These are phyloP conservation scores for Parus major DNA, from an alignment of 2,113 vertebrate genomes.

Conservation along the genomic window DNA sequence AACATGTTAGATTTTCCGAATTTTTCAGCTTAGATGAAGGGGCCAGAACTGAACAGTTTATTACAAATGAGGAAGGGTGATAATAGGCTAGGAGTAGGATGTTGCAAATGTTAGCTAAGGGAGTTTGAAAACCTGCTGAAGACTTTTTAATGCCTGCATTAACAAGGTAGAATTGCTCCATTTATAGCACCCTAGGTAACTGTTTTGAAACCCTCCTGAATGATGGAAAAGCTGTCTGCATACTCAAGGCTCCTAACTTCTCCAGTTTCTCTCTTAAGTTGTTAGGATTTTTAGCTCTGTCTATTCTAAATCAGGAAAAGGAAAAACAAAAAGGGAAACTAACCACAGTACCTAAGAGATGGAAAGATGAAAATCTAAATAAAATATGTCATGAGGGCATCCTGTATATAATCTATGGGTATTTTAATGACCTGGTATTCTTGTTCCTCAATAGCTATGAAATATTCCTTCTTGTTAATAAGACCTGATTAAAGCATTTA, in stretches of 20 bases:
- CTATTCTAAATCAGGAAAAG: neutral
- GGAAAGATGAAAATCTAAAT: neutral
- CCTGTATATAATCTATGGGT: accelerated
- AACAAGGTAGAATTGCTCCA: neutral
- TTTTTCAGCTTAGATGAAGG: neutral
- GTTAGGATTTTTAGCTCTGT: neutral
- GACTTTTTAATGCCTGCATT: neutral
- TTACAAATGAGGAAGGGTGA: neutral
- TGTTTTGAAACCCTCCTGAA: neutral
- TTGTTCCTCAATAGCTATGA: neutral
- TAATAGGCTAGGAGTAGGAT: neutral
- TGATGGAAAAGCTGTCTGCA: neutral
- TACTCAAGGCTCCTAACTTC: neutral
- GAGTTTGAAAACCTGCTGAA: neutral
- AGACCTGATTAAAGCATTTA: neutral
- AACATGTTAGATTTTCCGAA: neutral
- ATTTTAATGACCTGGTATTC: neutral
- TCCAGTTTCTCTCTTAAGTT: neutral
- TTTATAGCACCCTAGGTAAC: neutral
- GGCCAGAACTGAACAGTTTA: neutral
- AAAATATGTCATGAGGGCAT: neutral
- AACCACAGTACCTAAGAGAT: neutral
- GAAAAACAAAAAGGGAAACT: neutral
- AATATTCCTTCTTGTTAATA: neutral
- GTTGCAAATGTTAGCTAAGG: neutral